Percentiles rank a stretch among this genome's conserved stretches.
These are phyloP conservation scores for Empidonax traillii DNA, from an alignment of 2,113 vertebrate genomes.

Conservation along the genomic window DNA sequence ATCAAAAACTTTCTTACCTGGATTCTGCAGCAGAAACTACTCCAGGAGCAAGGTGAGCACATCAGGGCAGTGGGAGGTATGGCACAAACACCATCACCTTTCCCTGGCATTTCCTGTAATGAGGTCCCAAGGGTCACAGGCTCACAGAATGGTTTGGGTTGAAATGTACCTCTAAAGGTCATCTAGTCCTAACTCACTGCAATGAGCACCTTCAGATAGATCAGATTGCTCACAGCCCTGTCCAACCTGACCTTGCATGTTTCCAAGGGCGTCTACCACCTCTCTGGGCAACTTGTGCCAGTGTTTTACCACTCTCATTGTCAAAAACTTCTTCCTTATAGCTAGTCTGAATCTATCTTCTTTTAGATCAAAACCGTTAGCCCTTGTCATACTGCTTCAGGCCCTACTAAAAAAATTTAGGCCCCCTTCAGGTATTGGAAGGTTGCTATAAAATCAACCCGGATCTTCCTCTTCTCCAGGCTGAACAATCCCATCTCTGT, in stretches of 20 bases:
- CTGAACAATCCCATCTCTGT: background rate
- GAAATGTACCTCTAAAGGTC: background rate
- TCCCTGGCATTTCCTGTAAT: background rate
- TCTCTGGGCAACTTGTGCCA: background rate
- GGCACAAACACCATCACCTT: background rate
- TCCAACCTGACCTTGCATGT: background rate
- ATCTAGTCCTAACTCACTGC: background rate
- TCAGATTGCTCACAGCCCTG: background rate
- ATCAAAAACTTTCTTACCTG: background rate
- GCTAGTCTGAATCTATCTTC: background rate
- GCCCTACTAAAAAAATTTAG: background rate
- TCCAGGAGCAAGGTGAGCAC: background rate
- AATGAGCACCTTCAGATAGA: background rate
- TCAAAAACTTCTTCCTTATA: background rate
- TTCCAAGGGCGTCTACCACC: background rate
- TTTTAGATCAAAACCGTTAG: background rate
- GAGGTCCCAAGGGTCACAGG: background rate
- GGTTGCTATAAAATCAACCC: background rate
- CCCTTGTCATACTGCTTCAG: background rate
- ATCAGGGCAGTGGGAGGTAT: rapidly evolving
- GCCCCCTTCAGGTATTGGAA: background rate
- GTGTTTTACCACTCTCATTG: background rate
- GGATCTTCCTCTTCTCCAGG: background rate
- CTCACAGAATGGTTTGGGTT: background rate
- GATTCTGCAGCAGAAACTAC: background rate